phyloP scores from a whole-genome alignment of 2,113 vertebrate genomes.

The Ailurus styani region DNA sequence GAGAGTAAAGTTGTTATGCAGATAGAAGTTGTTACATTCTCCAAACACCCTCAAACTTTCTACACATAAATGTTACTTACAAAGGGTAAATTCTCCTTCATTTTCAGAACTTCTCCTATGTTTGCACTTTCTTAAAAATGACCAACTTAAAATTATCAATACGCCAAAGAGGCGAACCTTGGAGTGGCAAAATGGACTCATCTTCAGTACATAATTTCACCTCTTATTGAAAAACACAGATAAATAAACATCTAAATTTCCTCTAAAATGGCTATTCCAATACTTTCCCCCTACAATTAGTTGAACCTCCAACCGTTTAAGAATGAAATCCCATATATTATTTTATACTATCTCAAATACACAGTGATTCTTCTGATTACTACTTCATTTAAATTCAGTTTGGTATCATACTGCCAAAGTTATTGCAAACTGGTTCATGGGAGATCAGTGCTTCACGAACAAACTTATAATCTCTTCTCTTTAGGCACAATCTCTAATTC shows the following conservation, averaged over 20 bases:
- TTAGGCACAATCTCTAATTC: neutral
- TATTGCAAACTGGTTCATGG: neutral
- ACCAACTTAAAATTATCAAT: neutral
- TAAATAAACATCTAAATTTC: neutral
- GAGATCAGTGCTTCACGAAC: neutral
- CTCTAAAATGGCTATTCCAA: neutral
- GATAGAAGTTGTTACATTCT: neutral
- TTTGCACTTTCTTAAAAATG: neutral
- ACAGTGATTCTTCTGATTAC: neutral
- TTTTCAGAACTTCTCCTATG: neutral
- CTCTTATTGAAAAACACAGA: neutral
- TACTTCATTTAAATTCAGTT: constrained; percentile 30
- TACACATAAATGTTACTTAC: neutral
- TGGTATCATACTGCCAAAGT: neutral
- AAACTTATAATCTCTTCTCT: neutral
- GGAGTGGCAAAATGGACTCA: neutral
- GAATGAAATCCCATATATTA: neutral
- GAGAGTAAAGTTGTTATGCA: neutral
- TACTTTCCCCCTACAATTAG: neutral
- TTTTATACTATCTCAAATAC: neutral
- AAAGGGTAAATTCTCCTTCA: neutral
- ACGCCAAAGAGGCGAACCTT: neutral
- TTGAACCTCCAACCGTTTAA: neutral
- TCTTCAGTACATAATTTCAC: neutral
- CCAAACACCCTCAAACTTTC: neutral